phyloP scores from a whole-genome alignment of 1,140 invertebrate species.

The Danaus plexippus region DNA sequence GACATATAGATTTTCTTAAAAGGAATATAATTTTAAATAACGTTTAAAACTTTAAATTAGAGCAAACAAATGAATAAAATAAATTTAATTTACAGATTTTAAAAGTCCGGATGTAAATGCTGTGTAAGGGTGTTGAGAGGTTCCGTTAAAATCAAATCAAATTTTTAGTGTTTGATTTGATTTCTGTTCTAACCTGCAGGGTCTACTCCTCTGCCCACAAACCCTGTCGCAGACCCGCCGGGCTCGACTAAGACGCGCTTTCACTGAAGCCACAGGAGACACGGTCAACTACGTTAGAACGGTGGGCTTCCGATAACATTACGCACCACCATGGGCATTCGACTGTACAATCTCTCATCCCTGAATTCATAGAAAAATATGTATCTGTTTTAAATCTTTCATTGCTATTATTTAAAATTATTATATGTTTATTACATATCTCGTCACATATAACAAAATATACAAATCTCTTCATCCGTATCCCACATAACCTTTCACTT shows the following conservation, averaged over 20 bases:
- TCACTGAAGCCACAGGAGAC: slow-evolving; percentile 90
- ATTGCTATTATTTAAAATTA: slow-evolving; percentile 1
- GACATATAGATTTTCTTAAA: no score
- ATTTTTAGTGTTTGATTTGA: slow-evolving; percentile 47
- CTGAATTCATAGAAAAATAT: neutral
- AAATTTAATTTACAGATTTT: slow-evolving; percentile 17
- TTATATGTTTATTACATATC: neutral
- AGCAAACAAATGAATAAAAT: neutral
- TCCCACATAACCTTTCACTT: no score
- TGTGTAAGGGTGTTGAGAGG: slow-evolving; percentile 58
- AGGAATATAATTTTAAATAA: no score
- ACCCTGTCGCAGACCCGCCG: slow-evolving; percentile 88
- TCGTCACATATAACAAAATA: neutral
- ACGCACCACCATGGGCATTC: slow-evolving; percentile 48
- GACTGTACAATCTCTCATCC: slow-evolving; percentile 56
- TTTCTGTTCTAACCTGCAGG: slow-evolving; percentile 74
- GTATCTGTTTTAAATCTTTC: neutral
- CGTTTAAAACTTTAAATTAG: neutral
- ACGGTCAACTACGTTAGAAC: slow-evolving; percentile 90
- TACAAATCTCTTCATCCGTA: no score
- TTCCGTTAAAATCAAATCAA: slow-evolving; percentile 51
- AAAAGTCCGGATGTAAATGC: slow-evolving; percentile 47
- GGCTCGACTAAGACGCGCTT: slow-evolving; percentile 84
- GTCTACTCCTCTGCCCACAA: slow-evolving; percentile 88
- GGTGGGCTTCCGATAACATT: slow-evolving; percentile 74